Evolutionary conservation across 2,888 invertebrate species (phyloP), one percentile per base, ranked within the genome.

Genomic region (Aricia artaxerxes): DNA sequence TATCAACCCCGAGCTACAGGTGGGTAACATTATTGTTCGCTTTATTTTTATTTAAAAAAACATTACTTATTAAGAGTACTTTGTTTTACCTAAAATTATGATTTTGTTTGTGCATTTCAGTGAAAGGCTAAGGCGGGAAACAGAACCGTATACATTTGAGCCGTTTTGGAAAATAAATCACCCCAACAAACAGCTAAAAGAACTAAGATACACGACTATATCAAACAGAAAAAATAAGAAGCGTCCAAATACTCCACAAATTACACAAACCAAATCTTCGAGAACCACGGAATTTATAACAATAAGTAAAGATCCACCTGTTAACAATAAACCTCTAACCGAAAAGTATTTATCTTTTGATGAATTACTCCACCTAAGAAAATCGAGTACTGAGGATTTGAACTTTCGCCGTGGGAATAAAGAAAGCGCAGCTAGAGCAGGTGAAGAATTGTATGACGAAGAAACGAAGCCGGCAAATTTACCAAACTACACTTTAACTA

Each of bases 271-370:
- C 80, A 85, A 82, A 82, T 84, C 80, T 31, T 69, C 82, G 38
- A 77, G 81, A 35, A 85, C 81, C 73, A 90, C 90, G 35, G 93
- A 93, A 85, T 83, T 88, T 5, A 93, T 94, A 82, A 92, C 92
- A 75, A 85, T 93, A 82, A 82, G 83, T 49, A 83, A 84, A 81
- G 84, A 88, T 73, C 79, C 79, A 79, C 81, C 81, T 53, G 79
- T 76, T 11, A 82, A 82, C 57, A 81, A 82, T 35, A 83, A 84
- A 83, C 72, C 83, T 73, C 76, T 87, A 3, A 91, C 91, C 44
- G 94, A 93, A 85, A 94, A 91, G 84, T 92, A 90, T 85, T 87
- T 94, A 80, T 94, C 94, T 5, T 94, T 94, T 85, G 92, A 94
- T 81, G 93, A 94, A 83, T 84, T 94, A 82, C 89, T 94, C 90